Conservation (phyloP, 1,140 invertebrate species). For the Octopus sinensis region DNA sequence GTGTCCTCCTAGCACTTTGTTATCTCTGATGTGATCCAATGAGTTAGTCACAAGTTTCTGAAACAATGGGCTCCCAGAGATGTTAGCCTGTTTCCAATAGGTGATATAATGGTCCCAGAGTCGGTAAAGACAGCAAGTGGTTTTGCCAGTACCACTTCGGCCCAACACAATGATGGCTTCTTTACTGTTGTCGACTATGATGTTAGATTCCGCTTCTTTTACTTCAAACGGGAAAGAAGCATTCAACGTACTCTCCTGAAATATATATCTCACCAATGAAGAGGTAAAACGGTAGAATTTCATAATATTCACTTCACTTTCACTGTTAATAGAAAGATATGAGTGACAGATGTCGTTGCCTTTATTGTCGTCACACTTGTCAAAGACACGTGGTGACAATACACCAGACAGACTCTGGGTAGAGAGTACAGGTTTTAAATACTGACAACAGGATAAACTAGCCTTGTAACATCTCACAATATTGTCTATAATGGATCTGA, state of each 20-base stretch:
- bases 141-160: conserved; percentile 52
- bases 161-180: conserved; percentile 47
- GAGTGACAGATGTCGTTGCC: no score
- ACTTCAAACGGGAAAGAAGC: conserved; percentile 53
- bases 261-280: conserved; percentile 39
- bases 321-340: no score
- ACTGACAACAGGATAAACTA: no score
- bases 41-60: conserved; percentile 2
- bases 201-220: conserved; percentile 49
- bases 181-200: conserved; percentile 44
- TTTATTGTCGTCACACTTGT: no score
- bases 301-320: no score
- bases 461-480: conserved; percentile 43
- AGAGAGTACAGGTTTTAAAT: no score
- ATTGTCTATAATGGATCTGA: conserved; percentile 27
- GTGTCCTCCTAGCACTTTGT: no score
- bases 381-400: no score
- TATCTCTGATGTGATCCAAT: no score
- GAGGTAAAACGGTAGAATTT: conserved; percentile 53
- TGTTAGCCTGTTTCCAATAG: conserved; percentile 45
- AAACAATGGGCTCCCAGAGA: conserved; percentile 34
- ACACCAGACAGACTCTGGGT: no score
- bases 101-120: conserved; percentile 44
- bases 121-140: conserved; percentile 52
- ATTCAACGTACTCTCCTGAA: conserved; percentile 38